A percentile compares a stretch with the other conserved stretches of the same genome.
These are phyloP conservation scores for Bradynema listronoti DNA, from an alignment of 1,140 invertebrate genomes.

Conservation along the genomic window DNA sequence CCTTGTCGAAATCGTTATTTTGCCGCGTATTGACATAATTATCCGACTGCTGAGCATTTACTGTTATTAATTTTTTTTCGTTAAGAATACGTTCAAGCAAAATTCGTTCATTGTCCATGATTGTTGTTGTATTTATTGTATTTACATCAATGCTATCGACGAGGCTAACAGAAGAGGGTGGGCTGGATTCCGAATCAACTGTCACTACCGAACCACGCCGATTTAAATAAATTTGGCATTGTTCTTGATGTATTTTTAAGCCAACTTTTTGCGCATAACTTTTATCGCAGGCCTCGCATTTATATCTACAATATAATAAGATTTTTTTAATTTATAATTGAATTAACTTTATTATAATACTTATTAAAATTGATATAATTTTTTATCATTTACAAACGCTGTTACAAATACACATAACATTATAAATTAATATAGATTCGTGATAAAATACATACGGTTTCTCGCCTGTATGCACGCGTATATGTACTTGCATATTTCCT, in stretches of 20 bases:
- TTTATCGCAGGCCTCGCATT: slow-evolving; percentile 48
- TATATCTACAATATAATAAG: slow-evolving; percentile 38
- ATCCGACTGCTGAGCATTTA: too few relatives aligned
- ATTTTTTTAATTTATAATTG: too few relatives aligned
- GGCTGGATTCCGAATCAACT: slow-evolving; percentile 29
- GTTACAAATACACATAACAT: too few relatives aligned
- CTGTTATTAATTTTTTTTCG: too few relatives aligned
- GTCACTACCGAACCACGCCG: slow-evolving; percentile 34
- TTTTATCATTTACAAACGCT: too few relatives aligned
- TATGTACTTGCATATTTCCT: slow-evolving; percentile 65
- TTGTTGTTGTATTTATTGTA: not conserved
- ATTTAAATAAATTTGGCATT: slow-evolving; percentile 41
- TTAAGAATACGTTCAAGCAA: not conserved
- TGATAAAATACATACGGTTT: slow-evolving; percentile 71
- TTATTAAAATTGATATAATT: too few relatives aligned
- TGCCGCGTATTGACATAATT: too few relatives aligned
- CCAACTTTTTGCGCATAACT: slow-evolving; percentile 56
- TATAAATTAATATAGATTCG: slow-evolving; percentile 58
- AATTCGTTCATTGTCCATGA: not conserved
- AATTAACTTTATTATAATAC: too few relatives aligned
- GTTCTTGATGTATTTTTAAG: slow-evolving; percentile 55
- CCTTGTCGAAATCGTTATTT: too few relatives aligned
- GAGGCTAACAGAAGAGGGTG: too few relatives aligned
- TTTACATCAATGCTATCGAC: too few relatives aligned
- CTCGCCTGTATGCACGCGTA: slow-evolving; percentile 78